phyloP scores from a whole-genome alignment of 2,113 vertebrate genomes.

The Ellobius talpinus region DNA sequence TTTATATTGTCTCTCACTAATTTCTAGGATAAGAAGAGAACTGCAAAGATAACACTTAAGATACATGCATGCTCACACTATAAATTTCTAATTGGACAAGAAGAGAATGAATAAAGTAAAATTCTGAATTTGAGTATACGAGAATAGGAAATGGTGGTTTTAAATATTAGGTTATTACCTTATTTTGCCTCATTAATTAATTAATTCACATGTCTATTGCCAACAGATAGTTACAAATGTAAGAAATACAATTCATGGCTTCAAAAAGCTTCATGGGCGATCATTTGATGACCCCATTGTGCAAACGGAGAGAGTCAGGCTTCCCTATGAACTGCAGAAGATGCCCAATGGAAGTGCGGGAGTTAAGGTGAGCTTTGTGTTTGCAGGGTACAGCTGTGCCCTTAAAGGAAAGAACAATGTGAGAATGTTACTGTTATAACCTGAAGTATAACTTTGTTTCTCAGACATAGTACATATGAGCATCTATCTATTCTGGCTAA shows the following conservation, averaged over 20 bases:
- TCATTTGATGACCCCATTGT: constrained; percentile 94
- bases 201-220: constrained; percentile 51
- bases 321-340: constrained; percentile 95
- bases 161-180: neutral
- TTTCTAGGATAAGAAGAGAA: neutral
- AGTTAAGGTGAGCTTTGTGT: constrained; percentile 90
- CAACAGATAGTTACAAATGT: constrained; percentile 94
- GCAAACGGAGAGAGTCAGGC: constrained; percentile 92
- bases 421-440: neutral
- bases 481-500: neutral
- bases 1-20: neutral
- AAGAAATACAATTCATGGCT: constrained; percentile 96
- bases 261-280: constrained; percentile 96
- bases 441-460: constrained; percentile 5
- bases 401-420: neutral
- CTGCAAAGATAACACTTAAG: neutral
- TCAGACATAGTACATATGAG: neutral
- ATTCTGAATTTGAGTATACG: constrained; percentile 27
- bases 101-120: constrained; percentile 34
- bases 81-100: neutral
- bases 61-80: neutral
- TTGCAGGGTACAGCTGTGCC: neutral
- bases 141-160: neutral
- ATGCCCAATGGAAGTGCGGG: constrained; percentile 94
- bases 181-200: constrained; percentile 47